A percentile compares a stretch with the other conserved stretches of the same genome.
Conservation (phyloP, 30 jellyfish, hydroid and myxozoan genomes). For the Mastigias papua region DNA sequence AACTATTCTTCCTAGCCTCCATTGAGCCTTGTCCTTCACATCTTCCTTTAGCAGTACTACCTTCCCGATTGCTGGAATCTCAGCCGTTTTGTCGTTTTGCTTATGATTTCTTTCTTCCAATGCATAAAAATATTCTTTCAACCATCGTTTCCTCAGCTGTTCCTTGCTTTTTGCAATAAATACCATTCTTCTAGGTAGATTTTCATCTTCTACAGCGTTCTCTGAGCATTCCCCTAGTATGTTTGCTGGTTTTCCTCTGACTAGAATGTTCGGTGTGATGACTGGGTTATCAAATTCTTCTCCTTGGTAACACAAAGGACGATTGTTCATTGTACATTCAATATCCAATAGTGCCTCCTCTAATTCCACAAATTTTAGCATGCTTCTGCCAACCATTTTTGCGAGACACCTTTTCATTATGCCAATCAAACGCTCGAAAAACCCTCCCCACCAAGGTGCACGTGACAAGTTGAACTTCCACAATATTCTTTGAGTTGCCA, state of each 20-base stretch:
- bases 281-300: conserved; percentile 64
- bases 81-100: conserved; percentile 8
- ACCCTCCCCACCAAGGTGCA: conserved; percentile 82
- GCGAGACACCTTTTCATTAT: conserved; percentile 29
- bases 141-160: conserved; percentile 50
- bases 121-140: conserved; percentile 34
- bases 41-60: conserved; percentile 52
- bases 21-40: conserved; percentile 39
- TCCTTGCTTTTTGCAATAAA: conserved; percentile 29
- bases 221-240: conserved; percentile 39
- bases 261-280: conserved; percentile 51
- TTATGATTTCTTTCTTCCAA: conserved; percentile 18
- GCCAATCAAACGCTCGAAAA: conserved; percentile 55
- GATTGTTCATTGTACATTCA: conserved; percentile 56
- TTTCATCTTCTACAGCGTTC: conserved; percentile 18
- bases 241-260: conserved; percentile 67
- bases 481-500: conserved; percentile 34
- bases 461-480: conserved; percentile 58
- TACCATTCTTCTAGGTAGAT: conserved; percentile 26
- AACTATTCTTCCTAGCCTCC: conserved; percentile 61
- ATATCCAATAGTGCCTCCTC: conserved; percentile 49
- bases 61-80: conserved; percentile 22
- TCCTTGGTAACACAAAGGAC: conserved; percentile 67
- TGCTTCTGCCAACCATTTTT: conserved; percentile 34
- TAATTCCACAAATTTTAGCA: conserved; percentile 21